A percentile compares a stretch with the other conserved stretches of the same genome.
Conservation (phyloP, 2,797 vertebrate species). For the Eidolon dupreanum region DNA sequence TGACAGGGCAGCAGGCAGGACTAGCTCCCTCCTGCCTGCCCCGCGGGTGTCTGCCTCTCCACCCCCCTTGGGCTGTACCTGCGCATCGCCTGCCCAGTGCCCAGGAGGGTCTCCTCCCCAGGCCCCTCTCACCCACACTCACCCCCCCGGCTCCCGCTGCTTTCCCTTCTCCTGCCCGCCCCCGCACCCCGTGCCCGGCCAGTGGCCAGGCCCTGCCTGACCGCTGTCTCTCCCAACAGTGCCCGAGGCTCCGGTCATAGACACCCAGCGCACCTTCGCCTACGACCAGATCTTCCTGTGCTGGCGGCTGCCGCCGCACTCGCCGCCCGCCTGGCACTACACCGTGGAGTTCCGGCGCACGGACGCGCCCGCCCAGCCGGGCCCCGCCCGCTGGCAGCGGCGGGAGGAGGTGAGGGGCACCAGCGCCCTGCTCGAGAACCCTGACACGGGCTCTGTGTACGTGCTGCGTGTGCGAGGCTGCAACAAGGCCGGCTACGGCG, state of each 20-base stretch:
- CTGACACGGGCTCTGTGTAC: constrained; percentile 95
- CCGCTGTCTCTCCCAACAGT: constrained; percentile 84
- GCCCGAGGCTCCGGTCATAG: constrained; percentile 95
- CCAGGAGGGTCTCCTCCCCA: neutral
- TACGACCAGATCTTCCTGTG: constrained; percentile 98
- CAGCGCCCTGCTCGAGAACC: constrained; percentile 92
- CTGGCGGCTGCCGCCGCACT: constrained; percentile 97
- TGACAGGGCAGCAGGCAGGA: neutral
- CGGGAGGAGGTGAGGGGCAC: constrained; percentile 94
- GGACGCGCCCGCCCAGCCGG: constrained; percentile 86
- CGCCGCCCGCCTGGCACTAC: constrained; percentile 96
- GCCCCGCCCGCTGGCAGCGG: constrained; percentile 91
- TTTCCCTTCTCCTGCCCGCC: constrained; percentile 65
- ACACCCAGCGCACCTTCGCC: constrained; percentile 97
- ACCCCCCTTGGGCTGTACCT: neutral
- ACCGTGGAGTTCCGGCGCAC: constrained; percentile 95
- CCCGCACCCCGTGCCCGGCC: neutral
- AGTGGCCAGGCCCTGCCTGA: constrained; percentile 73
- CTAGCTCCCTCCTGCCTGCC: neutral
- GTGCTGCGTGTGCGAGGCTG: constrained; percentile 95
- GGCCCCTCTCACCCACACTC: constrained; percentile 67
- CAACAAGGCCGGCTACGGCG: constrained; percentile 97
- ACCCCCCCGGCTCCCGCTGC: constrained; percentile 78
- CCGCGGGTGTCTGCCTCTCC: neutral
- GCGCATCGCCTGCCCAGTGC: neutral